Percentiles rank a stretch among this genome's conserved stretches.
Conservation (phyloP, 2,113 vertebrate species). For the Beaufortia kweichowensis region DNA sequence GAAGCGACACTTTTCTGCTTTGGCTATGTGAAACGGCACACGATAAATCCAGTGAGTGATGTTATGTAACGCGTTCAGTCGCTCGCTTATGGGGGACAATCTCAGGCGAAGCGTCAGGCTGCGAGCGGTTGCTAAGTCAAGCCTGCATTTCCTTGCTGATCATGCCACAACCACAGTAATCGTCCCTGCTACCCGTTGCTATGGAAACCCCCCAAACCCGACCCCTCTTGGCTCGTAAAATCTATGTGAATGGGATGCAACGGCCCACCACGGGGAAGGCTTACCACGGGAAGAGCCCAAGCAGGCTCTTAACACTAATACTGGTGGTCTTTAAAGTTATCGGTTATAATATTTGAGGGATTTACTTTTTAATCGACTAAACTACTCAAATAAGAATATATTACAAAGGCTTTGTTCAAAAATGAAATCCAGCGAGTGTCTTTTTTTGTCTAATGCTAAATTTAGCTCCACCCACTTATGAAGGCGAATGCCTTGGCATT, state of each 20-base stretch:
- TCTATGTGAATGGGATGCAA: constrained; percentile 46
- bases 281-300: not conserved
- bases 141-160: constrained; percentile 51
- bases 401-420: not conserved
- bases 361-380: not conserved
- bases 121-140: constrained; percentile 41
- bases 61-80: constrained; percentile 22
- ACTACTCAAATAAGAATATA: no score
- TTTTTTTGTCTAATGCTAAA: not conserved
- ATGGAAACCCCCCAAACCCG: constrained; percentile 47
- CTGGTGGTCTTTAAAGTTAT: not conserved
- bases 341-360: not conserved
- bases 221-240: constrained; percentile 50
- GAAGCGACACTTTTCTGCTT: not conserved
- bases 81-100: constrained; percentile 30
- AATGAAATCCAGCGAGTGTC: not conserved
- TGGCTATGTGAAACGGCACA: not conserved
- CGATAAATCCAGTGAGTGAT: constrained; percentile 20
- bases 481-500: constrained; percentile 18
- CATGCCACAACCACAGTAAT: constrained; percentile 50
- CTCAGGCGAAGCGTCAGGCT: constrained; percentile 28
- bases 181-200: constrained; percentile 43
- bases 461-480: constrained; percentile 2
- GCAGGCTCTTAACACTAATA: not conserved
- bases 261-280: constrained; percentile 35